Conservation (phyloP, 2,797 vertebrate species). For the Kryptolebias ocellatus region DNA sequence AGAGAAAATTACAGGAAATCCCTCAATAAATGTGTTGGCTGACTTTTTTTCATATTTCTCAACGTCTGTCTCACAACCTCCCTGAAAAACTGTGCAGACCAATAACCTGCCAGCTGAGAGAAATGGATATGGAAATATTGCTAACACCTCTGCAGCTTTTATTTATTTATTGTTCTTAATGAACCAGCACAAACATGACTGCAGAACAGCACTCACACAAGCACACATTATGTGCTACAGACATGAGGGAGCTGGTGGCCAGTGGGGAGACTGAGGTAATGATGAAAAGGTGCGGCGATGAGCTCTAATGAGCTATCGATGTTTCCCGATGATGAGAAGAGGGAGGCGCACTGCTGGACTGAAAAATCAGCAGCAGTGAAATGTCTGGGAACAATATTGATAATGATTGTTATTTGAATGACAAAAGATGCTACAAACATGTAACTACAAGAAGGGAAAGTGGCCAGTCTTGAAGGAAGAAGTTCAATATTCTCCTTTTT, state of each 20-base stretch:
- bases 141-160: slow-evolving; percentile 31
- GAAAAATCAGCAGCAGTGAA: slow-evolving; percentile 9
- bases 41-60: slow-evolving; percentile 1
- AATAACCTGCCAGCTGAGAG: slow-evolving; percentile 14
- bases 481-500: background rate
- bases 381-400: background rate
- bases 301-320: slow-evolving; percentile 72
- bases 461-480: background rate
- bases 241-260: slow-evolving; percentile 47
- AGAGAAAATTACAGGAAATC: too few species aligned
- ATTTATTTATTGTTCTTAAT: slow-evolving; percentile 26
- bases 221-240: slow-evolving; percentile 30
- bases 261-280: slow-evolving; percentile 68
- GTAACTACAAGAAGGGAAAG: slow-evolving; percentile 3
- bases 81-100: slow-evolving; percentile 31
- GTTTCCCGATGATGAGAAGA: slow-evolving; percentile 49
- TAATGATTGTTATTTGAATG: slow-evolving; percentile 13
- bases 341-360: slow-evolving; percentile 26
- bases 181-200: slow-evolving; percentile 19
- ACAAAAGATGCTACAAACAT: background rate
- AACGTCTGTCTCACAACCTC: background rate
- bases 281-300: slow-evolving; percentile 36
- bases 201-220: slow-evolving; percentile 9
- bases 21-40: slow-evolving; percentile 16
- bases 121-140: slow-evolving; percentile 57